Base-by-base conservation (phyloP, 2,113 vertebrate species). In the Chaetura pelagica region DNA sequence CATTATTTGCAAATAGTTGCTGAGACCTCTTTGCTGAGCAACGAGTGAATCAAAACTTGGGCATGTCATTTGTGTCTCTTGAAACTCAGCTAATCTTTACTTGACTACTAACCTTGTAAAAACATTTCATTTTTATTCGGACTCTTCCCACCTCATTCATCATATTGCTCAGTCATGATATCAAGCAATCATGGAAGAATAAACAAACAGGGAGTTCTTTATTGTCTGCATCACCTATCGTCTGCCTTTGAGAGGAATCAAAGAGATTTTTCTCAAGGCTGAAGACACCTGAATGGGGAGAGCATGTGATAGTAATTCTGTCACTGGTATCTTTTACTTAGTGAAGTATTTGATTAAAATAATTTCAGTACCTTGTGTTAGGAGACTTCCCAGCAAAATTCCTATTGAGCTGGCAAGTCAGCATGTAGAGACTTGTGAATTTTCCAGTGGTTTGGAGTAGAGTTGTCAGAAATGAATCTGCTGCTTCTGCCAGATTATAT, bases 401-500 rank as follows among this genome's bases (percentile, higher is more conserved):
- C 30, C 32, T n/a, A 1, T 74, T 64, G 51, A 87, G 15, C 26
- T 84, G 88, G 83, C 59, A 83, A 30, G 21, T 42, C 68, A 92
- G 32, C 61, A 11, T 44, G 75, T 10, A 72, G 72, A 75, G 10
- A 52, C 68, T 73, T 38, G 20, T 32, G 68, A 61, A 42, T 89
- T 96, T 94, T 83, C 83, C 79, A 84, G 86, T 8, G 4, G 42
- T n/a, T 52, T 35, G 18, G 49, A 84, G 26, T 24, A 34, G 48
- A 2, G 17, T 64, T 94, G 76, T 90, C 73, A 87, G 83, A 90
- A 91, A 84, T 15, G 8, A 86, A 26, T 30, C 72, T 54, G 54
- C 69, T 84, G 54, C 49, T 90, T 90, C 77, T 96, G 90, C 76
- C 94, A 96, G 93, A 79, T 68, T 10, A 48, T 80, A 93, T 95